Percentiles rank a stretch among this genome's conserved stretches.
Evolutionary conservation across 2,888 invertebrate genomes (phyloP).

Genomic region (Nebria brevicollis): DNA sequence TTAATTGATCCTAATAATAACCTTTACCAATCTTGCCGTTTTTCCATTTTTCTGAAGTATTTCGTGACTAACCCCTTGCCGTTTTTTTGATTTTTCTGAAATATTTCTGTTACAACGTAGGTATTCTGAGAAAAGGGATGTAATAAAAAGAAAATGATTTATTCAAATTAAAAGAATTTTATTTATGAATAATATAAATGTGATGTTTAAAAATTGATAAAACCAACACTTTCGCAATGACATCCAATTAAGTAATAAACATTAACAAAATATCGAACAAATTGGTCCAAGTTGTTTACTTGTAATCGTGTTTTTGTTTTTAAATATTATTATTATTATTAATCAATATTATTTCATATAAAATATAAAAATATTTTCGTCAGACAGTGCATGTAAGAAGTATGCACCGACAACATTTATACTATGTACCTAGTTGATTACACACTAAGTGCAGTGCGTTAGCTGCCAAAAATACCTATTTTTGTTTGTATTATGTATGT

Average conservation of each 20-base stretch:
- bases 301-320: not conserved
- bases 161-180: constrained; percentile 12
- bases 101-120: no score
- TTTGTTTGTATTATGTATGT: constrained; percentile 11
- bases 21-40: no score
- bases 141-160: not conserved
- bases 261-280: not conserved
- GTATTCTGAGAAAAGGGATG: not conserved
- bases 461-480: constrained; percentile 23
- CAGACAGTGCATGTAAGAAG: not conserved
- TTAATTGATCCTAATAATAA: no score
- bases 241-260: not conserved
- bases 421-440: constrained; percentile 4
- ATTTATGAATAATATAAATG: constrained; percentile 27
- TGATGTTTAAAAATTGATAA: constrained; percentile 20
- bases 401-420: not conserved
- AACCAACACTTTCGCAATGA: not conserved
- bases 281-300: constrained; percentile 17
- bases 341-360: constrained; percentile 7
- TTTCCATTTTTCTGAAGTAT: no score
- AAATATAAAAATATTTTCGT: constrained; percentile 12
- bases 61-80: no score
- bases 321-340: not conserved
- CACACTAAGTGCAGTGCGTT: constrained; percentile 2
- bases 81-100: no score